Evolutionary conservation across 2,113 vertebrate genomes (phyloP), one percentile per base, ranked within the genome.

Genomic region (Rhinopithecus roxellana): DNA sequence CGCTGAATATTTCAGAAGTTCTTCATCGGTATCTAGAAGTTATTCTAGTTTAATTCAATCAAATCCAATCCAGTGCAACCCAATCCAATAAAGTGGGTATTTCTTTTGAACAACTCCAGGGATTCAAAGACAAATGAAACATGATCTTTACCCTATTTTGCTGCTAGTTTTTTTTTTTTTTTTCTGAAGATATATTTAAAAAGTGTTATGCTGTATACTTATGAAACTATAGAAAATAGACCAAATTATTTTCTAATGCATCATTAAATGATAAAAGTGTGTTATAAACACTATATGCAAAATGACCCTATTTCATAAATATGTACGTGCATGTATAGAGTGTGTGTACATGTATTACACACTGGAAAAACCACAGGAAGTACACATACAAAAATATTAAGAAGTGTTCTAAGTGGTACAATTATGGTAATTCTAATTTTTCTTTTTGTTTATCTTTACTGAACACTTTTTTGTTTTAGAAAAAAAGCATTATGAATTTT

Each of bases 61-160:
- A 32, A 91, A 82, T 80, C 48, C 50, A 97, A 69, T n/a, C 22
- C 17, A 82, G 50, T 80, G 38, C 43, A 84, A 48, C 32, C 7
- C 13, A 93, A 72, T 50, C 13, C 55, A 95, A 59, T 32, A 61
- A 90, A 93, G 70, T 77, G 55, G 35, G 6, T 14, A 50, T 82
- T 90, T 93, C 35, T 55, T 90, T 85, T 86, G 9, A 93, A 59
- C 40, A 70, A 32, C 7, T 87, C 3, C 75, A 50, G 25, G 3
- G 57, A 74, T 79, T 85, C 64, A 57, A 90, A 91, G 8, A 61
- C 17, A 88, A 91, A 87, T 35, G 32, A 93, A 97, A 87, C 30
- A 61, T 35, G n/a, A 57, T 59, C 40, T 87, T 80, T n/a, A 25
- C 13, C 52, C 38, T 85, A 85, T 69, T 90, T 75, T 95, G 12